phyloP scores from a whole-genome alignment of 2,888 invertebrate species.

The Muschampia staudingeri region DNA sequence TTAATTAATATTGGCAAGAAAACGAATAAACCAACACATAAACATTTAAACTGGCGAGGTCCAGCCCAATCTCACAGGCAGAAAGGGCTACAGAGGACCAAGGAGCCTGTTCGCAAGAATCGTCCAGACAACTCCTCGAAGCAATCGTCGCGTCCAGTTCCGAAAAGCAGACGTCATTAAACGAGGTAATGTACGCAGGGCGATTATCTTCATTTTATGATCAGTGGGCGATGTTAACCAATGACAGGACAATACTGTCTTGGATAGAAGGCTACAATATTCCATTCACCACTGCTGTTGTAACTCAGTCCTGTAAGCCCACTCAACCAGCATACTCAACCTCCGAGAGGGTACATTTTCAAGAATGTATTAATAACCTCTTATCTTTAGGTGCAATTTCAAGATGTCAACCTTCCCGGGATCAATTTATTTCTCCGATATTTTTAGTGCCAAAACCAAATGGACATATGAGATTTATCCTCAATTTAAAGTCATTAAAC shows the following conservation, averaged over 20 bases:
- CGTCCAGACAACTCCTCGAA: constrained; percentile 24
- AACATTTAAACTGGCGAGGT: constrained; percentile 16
- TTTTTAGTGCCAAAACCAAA: constrained; percentile 51
- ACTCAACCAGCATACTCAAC: too few relatives aligned
- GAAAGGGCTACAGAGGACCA: constrained; percentile 19
- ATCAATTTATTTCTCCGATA: constrained; percentile 50
- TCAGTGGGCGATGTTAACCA: constrained; percentile 50
- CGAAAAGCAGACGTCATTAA: constrained; percentile 34
- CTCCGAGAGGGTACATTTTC: too few relatives aligned
- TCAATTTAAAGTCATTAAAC: not conserved
- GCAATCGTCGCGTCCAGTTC: constrained; percentile 27
- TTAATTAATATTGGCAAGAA: too few relatives aligned
- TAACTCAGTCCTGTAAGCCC: too few relatives aligned
- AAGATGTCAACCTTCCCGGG: constrained; percentile 38
- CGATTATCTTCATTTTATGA: constrained; percentile 36
- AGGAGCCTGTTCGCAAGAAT: constrained; percentile 28
- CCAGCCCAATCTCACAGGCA: constrained; percentile 1
- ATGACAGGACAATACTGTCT: constrained; percentile 39
- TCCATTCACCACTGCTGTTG: constrained; percentile 18
- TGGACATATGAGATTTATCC: constrained; percentile 45
- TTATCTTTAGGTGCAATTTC: constrained; percentile 48
- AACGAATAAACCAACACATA: too few relatives aligned
- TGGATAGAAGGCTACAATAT: constrained; percentile 52
- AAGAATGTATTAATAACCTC: not conserved
- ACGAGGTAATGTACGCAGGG: constrained; percentile 51